Evolutionary conservation across 1,140 invertebrate species (phyloP).

Genomic region (Physella acuta): DNA sequence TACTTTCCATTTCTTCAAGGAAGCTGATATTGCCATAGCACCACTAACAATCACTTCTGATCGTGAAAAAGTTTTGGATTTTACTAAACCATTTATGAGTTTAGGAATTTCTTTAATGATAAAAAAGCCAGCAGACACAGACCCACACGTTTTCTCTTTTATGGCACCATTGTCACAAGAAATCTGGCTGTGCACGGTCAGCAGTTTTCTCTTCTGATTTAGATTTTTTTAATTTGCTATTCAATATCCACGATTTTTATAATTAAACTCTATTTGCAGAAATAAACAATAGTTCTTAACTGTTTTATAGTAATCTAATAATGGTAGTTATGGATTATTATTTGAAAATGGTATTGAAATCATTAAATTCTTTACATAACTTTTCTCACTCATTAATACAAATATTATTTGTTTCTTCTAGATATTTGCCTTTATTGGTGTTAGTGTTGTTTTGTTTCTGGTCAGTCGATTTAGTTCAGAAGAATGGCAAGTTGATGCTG

Average conservation of each 20-base stretch:
- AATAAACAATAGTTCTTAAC: too few species aligned
- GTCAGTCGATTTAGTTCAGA: constrained; percentile 92
- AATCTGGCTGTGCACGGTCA: constrained; percentile 33
- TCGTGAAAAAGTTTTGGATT: constrained; percentile 57
- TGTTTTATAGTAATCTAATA: too few species aligned
- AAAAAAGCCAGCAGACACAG: constrained; percentile 90
- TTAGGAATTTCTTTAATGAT: constrained; percentile 73
- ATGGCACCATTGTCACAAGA: constrained; percentile 88
- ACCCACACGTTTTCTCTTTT: constrained; percentile 90
- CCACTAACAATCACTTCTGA: constrained; percentile 57
- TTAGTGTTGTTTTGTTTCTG: constrained; percentile 91
- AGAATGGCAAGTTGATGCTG: constrained; percentile 76
- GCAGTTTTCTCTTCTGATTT: not conserved
- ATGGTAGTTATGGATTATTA: too few species aligned
- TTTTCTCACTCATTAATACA: too few species aligned
- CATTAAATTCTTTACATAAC: too few species aligned
- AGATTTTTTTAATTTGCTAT: not conserved
- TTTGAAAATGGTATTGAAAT: too few species aligned
- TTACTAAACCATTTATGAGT: constrained; percentile 60
- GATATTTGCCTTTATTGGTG: constrained; percentile 70
- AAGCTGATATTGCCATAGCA: constrained; percentile 58
- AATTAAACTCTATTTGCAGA: too few species aligned
- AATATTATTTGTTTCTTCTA: not conserved
- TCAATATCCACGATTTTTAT: too few species aligned
- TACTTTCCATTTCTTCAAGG: constrained; percentile 32